phyloP scores from a whole-genome alignment of 2,113 vertebrate genomes.

The Mandrillus leucophaeus region DNA sequence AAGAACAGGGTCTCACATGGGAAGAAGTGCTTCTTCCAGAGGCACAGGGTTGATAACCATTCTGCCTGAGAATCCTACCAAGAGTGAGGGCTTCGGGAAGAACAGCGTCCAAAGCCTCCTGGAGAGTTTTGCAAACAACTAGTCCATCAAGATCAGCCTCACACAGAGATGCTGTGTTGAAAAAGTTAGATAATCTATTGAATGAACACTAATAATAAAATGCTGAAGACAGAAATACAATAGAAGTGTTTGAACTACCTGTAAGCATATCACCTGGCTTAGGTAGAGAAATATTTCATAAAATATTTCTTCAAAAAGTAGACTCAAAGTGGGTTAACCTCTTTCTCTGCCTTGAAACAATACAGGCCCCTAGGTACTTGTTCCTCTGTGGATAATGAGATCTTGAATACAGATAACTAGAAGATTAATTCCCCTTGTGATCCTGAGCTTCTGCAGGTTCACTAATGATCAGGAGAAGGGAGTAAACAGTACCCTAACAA shows the following conservation, averaged over 20 bases:
- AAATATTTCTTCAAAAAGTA: conserved; percentile 5
- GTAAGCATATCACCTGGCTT: rapidly evolving
- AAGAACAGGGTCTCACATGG: not conserved
- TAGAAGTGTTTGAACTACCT: rapidly evolving
- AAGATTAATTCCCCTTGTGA: conserved; percentile 32
- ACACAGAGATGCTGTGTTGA: not conserved
- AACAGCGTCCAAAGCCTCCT: not conserved
- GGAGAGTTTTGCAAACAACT: not conserved
- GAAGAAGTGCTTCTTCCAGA: not conserved
- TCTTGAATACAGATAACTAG: conserved; percentile 39
- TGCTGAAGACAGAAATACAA: not conserved
- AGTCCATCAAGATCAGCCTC: not conserved
- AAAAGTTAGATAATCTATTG: not conserved
- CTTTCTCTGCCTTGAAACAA: conserved; percentile 48
- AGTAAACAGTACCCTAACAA: conserved; percentile 41
- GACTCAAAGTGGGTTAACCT: not conserved
- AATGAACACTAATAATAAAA: not conserved
- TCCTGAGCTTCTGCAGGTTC: not conserved
- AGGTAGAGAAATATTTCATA: not conserved
- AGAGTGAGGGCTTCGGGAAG: not conserved
- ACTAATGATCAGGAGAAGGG: conserved; percentile 45
- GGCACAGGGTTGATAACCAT: too few relatives aligned
- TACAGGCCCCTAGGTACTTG: not conserved
- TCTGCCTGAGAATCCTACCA: not conserved
- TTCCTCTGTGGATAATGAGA: not conserved